Percentiles rank a stretch among this genome's conserved stretches.
phyloP scores from a whole-genome alignment of 1,140 invertebrate species.

The Holotrichia oblita region DNA sequence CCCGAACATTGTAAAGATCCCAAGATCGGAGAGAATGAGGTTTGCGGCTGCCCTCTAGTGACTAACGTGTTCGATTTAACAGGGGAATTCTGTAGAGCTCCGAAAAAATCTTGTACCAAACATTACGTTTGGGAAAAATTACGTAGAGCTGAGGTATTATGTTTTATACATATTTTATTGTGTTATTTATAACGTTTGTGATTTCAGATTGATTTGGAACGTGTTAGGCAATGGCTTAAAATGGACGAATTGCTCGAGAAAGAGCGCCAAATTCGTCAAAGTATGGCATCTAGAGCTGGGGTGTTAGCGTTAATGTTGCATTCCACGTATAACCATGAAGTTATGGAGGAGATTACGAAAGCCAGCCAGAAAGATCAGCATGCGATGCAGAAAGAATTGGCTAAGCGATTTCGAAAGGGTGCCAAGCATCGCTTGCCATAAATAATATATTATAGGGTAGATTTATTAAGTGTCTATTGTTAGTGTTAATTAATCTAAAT shows the following conservation, averaged over 20 bases:
- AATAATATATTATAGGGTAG: neutral
- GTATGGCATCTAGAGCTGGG: constrained; percentile 89
- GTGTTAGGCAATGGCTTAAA: constrained; percentile 87
- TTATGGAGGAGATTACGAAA: constrained; percentile 76
- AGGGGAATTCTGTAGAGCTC: constrained; percentile 83
- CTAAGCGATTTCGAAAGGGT: constrained; percentile 49
- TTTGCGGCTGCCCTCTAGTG: constrained; percentile 92
- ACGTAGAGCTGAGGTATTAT: constrained; percentile 80
- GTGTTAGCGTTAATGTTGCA: constrained; percentile 93
- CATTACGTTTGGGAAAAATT: constrained; percentile 98
- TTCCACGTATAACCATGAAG: constrained; percentile 93
- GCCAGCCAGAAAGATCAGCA: constrained; percentile 60
- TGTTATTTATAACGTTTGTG: neutral
- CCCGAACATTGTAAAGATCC: constrained; percentile 98
- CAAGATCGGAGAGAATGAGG: constrained; percentile 83
- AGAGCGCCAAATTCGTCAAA: constrained; percentile 86
- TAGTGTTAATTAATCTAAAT: too few relatives aligned
- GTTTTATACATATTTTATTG: neutral
- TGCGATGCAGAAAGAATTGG: constrained; percentile 51
- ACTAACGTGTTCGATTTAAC: constrained; percentile 83
- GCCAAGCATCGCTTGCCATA: constrained; percentile 19
- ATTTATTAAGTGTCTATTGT: too few relatives aligned
- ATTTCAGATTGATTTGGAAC: constrained; percentile 74
- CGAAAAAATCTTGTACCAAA: constrained; percentile 91
- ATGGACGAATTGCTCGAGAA: constrained; percentile 96